Conservation (phyloP, 2,797 vertebrate genomes). For the Cichlasoma orientale region DNA sequence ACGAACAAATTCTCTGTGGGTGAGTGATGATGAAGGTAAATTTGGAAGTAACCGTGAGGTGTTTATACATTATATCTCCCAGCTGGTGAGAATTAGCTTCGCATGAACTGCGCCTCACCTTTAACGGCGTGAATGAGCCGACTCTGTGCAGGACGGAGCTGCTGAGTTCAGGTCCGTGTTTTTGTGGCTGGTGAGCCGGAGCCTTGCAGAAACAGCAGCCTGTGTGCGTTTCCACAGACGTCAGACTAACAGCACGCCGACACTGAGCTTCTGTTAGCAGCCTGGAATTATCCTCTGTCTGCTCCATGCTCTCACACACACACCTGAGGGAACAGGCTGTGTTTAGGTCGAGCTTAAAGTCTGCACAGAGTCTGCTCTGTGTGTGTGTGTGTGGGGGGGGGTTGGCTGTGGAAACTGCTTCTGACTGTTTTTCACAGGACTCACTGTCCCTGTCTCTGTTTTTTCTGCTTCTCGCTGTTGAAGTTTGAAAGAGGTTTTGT, state of each 20-base stretch:
- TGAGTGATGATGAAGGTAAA: background rate
- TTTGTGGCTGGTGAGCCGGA: conserved; percentile 16
- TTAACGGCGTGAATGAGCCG: background rate
- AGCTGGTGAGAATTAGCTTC: conserved; percentile 13
- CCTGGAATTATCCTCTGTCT: conserved; percentile 25
- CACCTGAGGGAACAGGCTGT: conserved; percentile 44
- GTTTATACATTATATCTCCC: background rate
- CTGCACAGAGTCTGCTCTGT: conserved; percentile 42
- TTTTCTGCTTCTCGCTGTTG: background rate
- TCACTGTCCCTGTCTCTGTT: conserved; percentile 12
- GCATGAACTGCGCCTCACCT: conserved; percentile 48
- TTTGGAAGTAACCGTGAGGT: background rate
- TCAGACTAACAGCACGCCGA: conserved; percentile 25
- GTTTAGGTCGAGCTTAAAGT: conserved; percentile 38
- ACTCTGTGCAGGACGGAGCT: background rate
- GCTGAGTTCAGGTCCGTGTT: conserved; percentile 26
- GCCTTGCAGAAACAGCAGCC: conserved; percentile 24
- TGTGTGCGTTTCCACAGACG: conserved; percentile 50
- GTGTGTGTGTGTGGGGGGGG: background rate
- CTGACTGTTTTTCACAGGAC: conserved; percentile 41
- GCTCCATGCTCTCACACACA: conserved; percentile 13
- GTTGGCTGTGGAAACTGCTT: conserved; percentile 23
- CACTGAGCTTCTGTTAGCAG: conserved; percentile 48
- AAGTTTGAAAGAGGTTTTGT: conserved; percentile 4
- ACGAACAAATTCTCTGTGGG: background rate